Evolutionary conservation across 2,113 vertebrate species (phyloP).

Genomic region (Cochlearius cochlearius): DNA sequence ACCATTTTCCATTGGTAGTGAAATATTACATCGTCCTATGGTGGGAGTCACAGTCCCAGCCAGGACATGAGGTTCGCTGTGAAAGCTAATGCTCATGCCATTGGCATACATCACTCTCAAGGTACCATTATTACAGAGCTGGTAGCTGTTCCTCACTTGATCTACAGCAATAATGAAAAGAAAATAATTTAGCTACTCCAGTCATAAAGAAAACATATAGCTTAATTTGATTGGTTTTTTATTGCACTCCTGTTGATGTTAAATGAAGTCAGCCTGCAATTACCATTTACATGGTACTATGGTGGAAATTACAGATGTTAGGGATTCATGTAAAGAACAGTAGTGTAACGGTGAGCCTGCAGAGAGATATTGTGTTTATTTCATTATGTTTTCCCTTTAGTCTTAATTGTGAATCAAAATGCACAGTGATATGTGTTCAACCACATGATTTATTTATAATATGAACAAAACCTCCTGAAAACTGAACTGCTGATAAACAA

Average conservation of each 20-base stretch:
- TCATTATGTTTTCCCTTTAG: conserved; percentile 60
- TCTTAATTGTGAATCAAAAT: conserved; percentile 70
- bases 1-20: conserved; percentile 95
- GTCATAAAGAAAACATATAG: conserved; percentile 69
- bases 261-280: conserved; percentile 71
- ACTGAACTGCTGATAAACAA: conserved; percentile 40
- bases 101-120: conserved; percentile 98
- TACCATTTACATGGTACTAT: conserved; percentile 59
- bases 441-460: conserved; percentile 54
- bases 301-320: conserved; percentile 67
- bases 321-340: conserved; percentile 69
- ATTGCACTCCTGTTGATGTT: conserved; percentile 70
- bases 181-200: conserved; percentile 65
- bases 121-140: conserved; percentile 96
- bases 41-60: conserved; percentile 96
- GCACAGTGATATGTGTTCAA: conserved; percentile 53
- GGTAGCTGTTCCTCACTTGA: conserved; percentile 99
- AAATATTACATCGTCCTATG: conserved; percentile 96
- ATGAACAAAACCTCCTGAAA: conserved; percentile 43
- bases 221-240: conserved; percentile 70
- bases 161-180: conserved; percentile 79
- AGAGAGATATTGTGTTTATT: conserved; percentile 67
- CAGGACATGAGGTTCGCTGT: conserved; percentile 96
- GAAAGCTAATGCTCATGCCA: conserved; percentile 98
- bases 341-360: conserved; percentile 68